phyloP scores from a whole-genome alignment of 2,888 invertebrate species.

The Scrobipalpa costella region DNA sequence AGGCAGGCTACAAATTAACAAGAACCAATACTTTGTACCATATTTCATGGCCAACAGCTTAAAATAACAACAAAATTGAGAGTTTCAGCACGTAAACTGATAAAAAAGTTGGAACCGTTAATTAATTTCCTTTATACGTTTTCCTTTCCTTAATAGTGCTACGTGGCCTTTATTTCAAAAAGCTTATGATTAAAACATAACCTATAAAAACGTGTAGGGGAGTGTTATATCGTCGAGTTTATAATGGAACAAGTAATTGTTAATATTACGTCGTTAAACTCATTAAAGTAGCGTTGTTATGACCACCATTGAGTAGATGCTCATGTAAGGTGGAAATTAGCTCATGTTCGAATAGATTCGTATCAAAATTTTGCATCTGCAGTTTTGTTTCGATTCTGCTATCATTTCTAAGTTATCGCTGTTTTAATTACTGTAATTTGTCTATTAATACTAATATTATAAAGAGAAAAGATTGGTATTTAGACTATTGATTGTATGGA shows the following conservation, averaged over 20 bases:
- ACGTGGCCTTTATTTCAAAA: constrained; percentile 43
- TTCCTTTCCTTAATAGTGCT: constrained; percentile 5
- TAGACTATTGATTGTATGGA: too few relatives aligned
- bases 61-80: constrained; percentile 1
- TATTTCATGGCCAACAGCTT: background rate
- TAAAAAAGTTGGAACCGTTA: constrained; percentile 33
- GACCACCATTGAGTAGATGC: background rate
- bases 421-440: background rate
- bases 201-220: constrained; percentile 33
- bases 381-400: too few relatives aligned
- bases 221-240: background rate
- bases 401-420: too few relatives aligned
- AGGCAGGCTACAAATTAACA: background rate
- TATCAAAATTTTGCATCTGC: background rate
- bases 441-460: too few relatives aligned
- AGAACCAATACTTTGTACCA: background rate
- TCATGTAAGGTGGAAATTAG: background rate
- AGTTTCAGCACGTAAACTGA: constrained; percentile 12
- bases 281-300: background rate
- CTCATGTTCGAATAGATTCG: background rate
- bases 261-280: constrained; percentile 14
- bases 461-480: too few relatives aligned
- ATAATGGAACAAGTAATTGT: constrained; percentile 9
- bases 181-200: constrained; percentile 42
- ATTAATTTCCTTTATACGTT: constrained; percentile 36